Percentiles rank a stretch among this genome's conserved stretches.
Evolutionary conservation across 2,113 vertebrate species (phyloP).

Genomic region (Eubucco bourcierii): DNA sequence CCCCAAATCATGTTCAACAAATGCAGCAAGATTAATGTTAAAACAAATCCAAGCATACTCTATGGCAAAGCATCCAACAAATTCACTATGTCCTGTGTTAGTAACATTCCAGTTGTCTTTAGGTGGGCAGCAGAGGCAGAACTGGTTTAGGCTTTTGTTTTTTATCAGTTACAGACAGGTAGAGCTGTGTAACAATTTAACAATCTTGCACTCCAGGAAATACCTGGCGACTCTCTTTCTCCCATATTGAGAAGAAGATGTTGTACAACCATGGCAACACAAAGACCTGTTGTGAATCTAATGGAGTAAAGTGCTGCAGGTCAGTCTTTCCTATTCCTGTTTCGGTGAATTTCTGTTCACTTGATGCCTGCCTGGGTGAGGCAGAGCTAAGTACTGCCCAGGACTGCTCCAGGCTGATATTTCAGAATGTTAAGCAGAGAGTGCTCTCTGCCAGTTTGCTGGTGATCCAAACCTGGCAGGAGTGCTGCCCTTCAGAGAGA

Average conservation of each 20-base stretch:
- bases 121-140: neutral
- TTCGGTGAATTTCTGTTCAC: neutral
- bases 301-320: slow-evolving; percentile 81
- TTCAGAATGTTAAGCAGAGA: no score
- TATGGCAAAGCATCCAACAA: neutral
- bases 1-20: neutral
- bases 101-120: neutral
- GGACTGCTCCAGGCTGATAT: no score
- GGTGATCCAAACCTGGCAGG: no score
- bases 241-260: slow-evolving; percentile 83
- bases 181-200: neutral
- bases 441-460: no score
- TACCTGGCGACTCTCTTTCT: slow-evolving; percentile 87
- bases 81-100: neutral
- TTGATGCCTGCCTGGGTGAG: neutral
- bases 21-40: neutral
- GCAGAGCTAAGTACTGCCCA: neutral
- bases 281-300: slow-evolving; percentile 83
- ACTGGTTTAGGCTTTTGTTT: neutral
- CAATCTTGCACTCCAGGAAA: slow-evolving; percentile 68
- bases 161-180: neutral
- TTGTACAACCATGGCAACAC: slow-evolving; percentile 75
- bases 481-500: no score
- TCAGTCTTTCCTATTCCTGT: slow-evolving; percentile 12
- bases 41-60: neutral